phyloP scores from a whole-genome alignment of 2,113 vertebrate genomes.

The Nyctereutes procyonoides region DNA sequence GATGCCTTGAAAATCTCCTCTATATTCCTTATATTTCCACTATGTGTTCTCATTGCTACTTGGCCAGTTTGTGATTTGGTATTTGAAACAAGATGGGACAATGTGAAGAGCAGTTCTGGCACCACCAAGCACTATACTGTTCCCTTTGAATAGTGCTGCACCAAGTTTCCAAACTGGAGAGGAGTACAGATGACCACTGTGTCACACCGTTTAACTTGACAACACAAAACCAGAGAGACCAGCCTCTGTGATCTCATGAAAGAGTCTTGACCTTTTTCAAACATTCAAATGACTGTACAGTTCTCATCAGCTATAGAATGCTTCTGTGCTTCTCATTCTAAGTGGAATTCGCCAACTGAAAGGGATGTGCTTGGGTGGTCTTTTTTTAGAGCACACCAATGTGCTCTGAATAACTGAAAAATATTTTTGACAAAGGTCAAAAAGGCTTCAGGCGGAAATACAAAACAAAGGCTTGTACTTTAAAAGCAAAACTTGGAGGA shows the following conservation, averaged over 20 bases:
- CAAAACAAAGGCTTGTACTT: constrained; percentile 59
- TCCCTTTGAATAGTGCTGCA: neutral
- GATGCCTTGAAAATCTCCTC: neutral
- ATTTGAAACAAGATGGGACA: neutral
- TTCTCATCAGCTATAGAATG: neutral
- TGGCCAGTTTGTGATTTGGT: neutral
- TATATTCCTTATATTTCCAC: neutral
- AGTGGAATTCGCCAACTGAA: constrained; percentile 9
- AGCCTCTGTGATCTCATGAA: neutral
- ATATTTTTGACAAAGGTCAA: constrained; percentile 60
- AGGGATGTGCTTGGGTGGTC: constrained; percentile 25
- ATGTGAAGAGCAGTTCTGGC: neutral
- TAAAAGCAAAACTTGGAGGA: constrained; percentile 65
- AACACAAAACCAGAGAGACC: neutral
- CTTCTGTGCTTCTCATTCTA: neutral
- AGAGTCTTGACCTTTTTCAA: neutral
- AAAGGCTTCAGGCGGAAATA: constrained; percentile 46
- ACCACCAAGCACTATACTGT: neutral
- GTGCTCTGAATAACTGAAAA: constrained; percentile 51
- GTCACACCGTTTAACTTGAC: neutral
- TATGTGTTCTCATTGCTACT: neutral
- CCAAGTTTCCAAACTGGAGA: neutral
- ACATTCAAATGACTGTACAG: neutral
- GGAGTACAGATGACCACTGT: neutral
- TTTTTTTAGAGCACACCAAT: neutral